Base-by-base conservation (phyloP, 2,888 invertebrate genomes). In the Volucella inflata region DNA sequence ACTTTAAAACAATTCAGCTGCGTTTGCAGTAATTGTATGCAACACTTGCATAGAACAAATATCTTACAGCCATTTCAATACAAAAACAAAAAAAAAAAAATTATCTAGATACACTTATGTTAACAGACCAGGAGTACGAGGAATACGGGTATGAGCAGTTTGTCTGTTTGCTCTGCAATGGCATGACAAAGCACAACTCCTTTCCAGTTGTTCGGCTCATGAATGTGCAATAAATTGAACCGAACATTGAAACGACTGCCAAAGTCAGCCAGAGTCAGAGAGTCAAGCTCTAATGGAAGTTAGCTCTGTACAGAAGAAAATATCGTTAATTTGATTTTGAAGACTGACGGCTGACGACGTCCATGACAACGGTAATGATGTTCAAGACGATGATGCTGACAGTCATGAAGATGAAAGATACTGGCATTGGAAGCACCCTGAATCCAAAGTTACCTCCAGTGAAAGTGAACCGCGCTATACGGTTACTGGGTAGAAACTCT, bases 211-310 rank as follows among this genome's bases (percentile, higher is more conserved):
- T 71, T 64, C 36, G 50, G 16, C 67, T 79, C 44, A 59, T 59
- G 79, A 74, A 55, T 67, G 60, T 67, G 74, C 74, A 74, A 74
- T 79, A 78, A 78, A 71, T 78, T 78, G 71, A 78, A 78, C 57
- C 55, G 48, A 71, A 70, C 70, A 64, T 70, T 42, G 62, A 40
- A 50, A 38, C 60, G 30, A 70, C 70, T 50, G 36, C 30, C 55
- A 70, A 62, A 57, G 36, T 36, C 55, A 70, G 55, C 48, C 12
- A 48, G 48, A 62, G 62, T 62, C 4, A 1, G 30, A 62, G 48
- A 72, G 46, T 72, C 38, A 46, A 51, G n/a, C 38, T 79, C 51
- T 55, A 72, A 72, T 60, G 46, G 44, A 65, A 60, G 50, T 2
- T 50, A 72, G 46, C 51, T 46, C 67, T 60, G 10, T 38, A 67